Percentiles rank a stretch among this genome's conserved stretches.
phyloP scores from a whole-genome alignment of 2,888 invertebrate genomes.

The Drosophila mayaguana region DNA sequence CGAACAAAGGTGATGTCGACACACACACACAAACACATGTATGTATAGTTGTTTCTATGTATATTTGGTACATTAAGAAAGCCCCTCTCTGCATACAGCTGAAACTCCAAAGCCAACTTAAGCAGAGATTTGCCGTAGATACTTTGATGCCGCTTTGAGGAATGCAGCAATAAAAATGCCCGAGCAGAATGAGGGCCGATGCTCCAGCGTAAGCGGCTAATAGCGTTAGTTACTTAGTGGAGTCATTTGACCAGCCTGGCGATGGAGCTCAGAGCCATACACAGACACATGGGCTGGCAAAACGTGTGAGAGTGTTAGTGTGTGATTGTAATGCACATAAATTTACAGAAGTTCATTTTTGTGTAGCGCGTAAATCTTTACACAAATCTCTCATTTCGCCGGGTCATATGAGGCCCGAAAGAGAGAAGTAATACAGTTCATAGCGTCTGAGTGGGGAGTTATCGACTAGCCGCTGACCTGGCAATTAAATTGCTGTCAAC shows the following conservation, averaged over 20 bases:
- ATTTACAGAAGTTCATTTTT: constrained; percentile 73
- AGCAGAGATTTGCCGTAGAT: constrained; percentile 52
- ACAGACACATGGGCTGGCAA: neutral
- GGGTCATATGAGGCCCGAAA: constrained; percentile 13
- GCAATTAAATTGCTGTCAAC: neutral
- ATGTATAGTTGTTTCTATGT: neutral
- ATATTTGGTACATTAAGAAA: constrained; percentile 5
- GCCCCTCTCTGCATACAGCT: constrained; percentile 12
- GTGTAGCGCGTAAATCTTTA: constrained; percentile 71
- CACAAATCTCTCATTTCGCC: constrained; percentile 74
- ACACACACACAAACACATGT: neutral
- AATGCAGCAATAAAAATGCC: constrained; percentile 74
- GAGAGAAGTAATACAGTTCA: neutral
- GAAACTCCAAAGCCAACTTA: constrained; percentile 49
- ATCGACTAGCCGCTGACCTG: neutral
- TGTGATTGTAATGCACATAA: constrained; percentile 67
- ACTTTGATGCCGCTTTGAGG: constrained; percentile 65
- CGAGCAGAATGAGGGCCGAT: constrained; percentile 3
- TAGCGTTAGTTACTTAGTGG: constrained; percentile 69
- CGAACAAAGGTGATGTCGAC: neutral
- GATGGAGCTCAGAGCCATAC: neutral
- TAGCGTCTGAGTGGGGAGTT: neutral
- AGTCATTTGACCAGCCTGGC: constrained; percentile 11
- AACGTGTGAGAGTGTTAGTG: constrained; percentile 14
- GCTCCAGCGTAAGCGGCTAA: constrained; percentile 62